phyloP scores from a whole-genome alignment of 2,888 invertebrate genomes.

The Limulus polyphemus region DNA sequence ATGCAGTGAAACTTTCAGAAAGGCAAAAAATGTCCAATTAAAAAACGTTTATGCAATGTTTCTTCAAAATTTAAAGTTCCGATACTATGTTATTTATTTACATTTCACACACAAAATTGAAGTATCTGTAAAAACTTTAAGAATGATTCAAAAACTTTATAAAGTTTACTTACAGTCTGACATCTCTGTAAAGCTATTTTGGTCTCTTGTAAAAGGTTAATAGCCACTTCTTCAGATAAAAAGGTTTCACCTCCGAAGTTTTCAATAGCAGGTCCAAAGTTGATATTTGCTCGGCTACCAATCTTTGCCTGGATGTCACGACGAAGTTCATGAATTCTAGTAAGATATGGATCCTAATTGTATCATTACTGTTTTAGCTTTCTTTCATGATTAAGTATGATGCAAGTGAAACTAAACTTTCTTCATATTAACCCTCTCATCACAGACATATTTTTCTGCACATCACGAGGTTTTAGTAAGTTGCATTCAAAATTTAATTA shows the following conservation, averaged over 20 bases:
- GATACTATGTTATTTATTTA: no score
- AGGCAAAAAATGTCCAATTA: no score
- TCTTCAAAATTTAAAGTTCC: no score
- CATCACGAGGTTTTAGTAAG: no score
- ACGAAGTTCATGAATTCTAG: conserved; percentile 75
- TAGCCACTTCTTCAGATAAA: conserved; percentile 84
- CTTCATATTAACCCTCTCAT: no score
- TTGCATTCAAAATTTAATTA: no score
- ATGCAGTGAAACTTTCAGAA: no score
- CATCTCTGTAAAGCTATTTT: conserved; percentile 81
- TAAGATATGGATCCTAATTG: conserved; percentile 1
- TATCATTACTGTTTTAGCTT: no score
- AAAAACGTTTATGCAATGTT: no score
- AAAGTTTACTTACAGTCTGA: conserved; percentile 47
- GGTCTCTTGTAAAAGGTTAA: conserved; percentile 75
- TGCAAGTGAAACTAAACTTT: not conserved
- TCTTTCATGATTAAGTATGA: not conserved
- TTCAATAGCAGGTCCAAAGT: conserved; percentile 76
- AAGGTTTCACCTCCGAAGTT: conserved; percentile 96
- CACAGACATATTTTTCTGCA: no score
- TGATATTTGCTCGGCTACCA: conserved; percentile 78
- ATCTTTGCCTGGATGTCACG: conserved; percentile 88
- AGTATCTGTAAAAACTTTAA: no score
- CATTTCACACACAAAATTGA: no score
- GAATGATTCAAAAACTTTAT: conserved; percentile 24